Conservation (phyloP, 2,888 invertebrate genomes). For the Sisyra terminalis region DNA sequence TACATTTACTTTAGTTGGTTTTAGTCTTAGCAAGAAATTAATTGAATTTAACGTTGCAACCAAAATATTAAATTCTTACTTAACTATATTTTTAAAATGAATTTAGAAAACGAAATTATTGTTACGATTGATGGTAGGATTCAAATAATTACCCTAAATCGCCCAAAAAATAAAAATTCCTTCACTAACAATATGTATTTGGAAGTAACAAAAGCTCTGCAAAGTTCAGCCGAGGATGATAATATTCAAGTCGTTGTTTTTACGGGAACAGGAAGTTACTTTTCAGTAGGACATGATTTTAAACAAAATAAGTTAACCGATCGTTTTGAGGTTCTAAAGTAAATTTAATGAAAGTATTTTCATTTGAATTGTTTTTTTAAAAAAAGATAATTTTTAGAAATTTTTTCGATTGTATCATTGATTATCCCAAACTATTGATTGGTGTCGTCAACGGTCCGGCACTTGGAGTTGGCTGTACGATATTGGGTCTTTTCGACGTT, state of each 20-base stretch:
- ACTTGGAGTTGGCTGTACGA: slow-evolving; percentile 78
- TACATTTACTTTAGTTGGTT: too few species aligned
- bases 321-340: not conserved
- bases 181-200: slow-evolving; percentile 49
- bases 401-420: slow-evolving; percentile 61
- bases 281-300: slow-evolving; percentile 73
- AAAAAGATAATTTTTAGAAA: too few species aligned
- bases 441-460: slow-evolving; percentile 89
- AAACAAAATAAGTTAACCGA: slow-evolving; percentile 3
- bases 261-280: slow-evolving; percentile 68
- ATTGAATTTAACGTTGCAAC: too few species aligned
- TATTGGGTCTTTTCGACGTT: slow-evolving; percentile 70
- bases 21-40: too few species aligned
- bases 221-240: slow-evolving; percentile 50
- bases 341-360: too few species aligned
- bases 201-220: slow-evolving; percentile 42
- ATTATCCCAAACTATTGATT: slow-evolving; percentile 76
- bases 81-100: too few species aligned
- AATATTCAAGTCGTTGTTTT: slow-evolving; percentile 51
- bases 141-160: slow-evolving; percentile 48
- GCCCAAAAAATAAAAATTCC: slow-evolving; percentile 69
- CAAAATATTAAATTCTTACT: too few species aligned
- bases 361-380: too few species aligned
- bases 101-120: too few species aligned
- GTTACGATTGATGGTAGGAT: slow-evolving; percentile 27